Percentiles rank a stretch among this genome's conserved stretches.
phyloP scores from a whole-genome alignment of 1,140 invertebrate genomes.

The Bombus difficillimus region DNA sequence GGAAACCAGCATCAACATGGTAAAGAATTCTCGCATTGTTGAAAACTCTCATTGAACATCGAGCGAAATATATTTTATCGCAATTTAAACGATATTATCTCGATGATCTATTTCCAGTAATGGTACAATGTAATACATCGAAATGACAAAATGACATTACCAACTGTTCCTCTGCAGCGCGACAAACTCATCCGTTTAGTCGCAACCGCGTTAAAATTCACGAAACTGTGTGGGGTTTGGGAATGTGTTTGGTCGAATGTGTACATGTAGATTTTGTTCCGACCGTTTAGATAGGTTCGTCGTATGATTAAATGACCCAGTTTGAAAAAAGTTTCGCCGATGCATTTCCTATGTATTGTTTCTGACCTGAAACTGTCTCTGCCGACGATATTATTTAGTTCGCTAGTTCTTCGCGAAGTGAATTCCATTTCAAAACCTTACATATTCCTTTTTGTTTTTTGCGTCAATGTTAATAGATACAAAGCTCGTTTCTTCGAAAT shows the following conservation, averaged over 20 bases:
- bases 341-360: not conserved
- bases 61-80: not conserved
- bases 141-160: not conserved
- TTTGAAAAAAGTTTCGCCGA: not conserved
- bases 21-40: not conserved
- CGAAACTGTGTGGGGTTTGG: not conserved
- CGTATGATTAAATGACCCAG: slow-evolving; percentile 30
- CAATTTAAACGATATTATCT: not conserved
- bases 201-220: not conserved
- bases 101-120: not conserved
- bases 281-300: not conserved
- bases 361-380: slow-evolving; percentile 11
- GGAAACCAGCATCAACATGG: too few relatives aligned
- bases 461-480: not conserved
- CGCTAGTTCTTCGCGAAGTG: too few relatives aligned
- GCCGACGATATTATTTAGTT: too few relatives aligned
- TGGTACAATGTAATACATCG: not conserved
- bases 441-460: not conserved
- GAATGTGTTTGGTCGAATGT: not conserved
- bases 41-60: not conserved
- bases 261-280: not conserved
- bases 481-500: too few relatives aligned
- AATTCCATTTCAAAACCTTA: not conserved
- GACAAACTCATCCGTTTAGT: too few relatives aligned
- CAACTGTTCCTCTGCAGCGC: not conserved